Base-by-base conservation (phyloP, 2,113 vertebrate genomes). In the Datnioides undecimradiatus region DNA sequence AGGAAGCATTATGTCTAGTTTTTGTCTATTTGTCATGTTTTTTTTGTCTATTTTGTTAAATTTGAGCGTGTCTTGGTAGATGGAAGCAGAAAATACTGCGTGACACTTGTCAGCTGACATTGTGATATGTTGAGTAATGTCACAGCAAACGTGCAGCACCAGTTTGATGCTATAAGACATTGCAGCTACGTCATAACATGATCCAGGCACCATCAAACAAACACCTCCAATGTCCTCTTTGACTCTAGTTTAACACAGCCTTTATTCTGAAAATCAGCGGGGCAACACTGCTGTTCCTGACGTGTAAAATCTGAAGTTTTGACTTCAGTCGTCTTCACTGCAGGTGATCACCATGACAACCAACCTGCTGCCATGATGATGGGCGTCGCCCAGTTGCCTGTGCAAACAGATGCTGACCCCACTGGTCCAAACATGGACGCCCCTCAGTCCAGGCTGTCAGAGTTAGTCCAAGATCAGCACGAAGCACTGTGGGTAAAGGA, bases 301-400 rank as follows among this genome's bases (percentile, higher is more conserved):
- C n/a, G 2, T 43, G 19, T 62, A 33, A 46, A 48, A 57, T 40
- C 60, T 80, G 79, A 77, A 80, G 79, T 78, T 81, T 79, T 89
- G 80, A 89, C 85, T 82, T 77, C 89, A 85, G 84, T 2, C 67
- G 1, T 86, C 84, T 88, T 74, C 68, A 74, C 86, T 73, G 45
- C 86, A 91, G 88, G 86, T 83, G 73, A 76, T 59, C 57, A 34
- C 66, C 66, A 52, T 80, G 81, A 82, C 59, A 54, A 31, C 40
- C 33, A 13, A 19, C 73, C 84, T 16, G 66, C 36, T 10, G 40
- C 46, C 65, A 75, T 80, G 80, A 86, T 8, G 34, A 54, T 55
- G 59, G 84, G 76, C 5, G 9, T 29, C 0, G 33, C 51, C 54
- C 67, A 79, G 57, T 54, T 48, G 33, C 41, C 65, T 17, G 46